phyloP scores from a whole-genome alignment of 2,113 vertebrate genomes.

The Malaclemys terrapin region DNA sequence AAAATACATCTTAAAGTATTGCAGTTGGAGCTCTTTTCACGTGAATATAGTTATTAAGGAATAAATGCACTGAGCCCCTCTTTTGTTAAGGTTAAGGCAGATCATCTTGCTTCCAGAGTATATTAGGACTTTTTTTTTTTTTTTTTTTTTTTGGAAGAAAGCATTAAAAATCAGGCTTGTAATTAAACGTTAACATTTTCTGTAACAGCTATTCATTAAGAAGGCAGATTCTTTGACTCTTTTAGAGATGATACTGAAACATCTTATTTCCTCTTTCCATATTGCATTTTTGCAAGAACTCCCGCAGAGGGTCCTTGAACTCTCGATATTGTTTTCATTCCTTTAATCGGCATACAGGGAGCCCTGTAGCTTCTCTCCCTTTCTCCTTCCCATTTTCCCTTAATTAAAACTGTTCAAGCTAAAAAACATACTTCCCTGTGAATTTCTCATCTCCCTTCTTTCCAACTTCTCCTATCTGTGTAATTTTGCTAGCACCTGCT shows the following conservation, averaged over 20 bases:
- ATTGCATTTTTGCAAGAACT: background rate
- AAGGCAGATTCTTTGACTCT: background rate
- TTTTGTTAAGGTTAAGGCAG: background rate
- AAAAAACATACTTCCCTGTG: background rate
- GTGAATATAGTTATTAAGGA: background rate
- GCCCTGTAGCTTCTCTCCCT: slow-evolving; percentile 15
- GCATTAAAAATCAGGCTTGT: background rate
- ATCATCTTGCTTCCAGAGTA: background rate
- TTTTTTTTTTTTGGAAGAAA: background rate
- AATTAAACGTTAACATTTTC: background rate
- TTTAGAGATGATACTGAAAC: background rate
- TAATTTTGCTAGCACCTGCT: background rate
- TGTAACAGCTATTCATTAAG: background rate
- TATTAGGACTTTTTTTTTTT: background rate
- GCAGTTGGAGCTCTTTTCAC: background rate
- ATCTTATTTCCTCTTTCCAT: background rate
- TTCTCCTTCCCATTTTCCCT: background rate
- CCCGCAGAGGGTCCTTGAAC: accelerated
- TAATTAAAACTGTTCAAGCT: slow-evolving; percentile 18
- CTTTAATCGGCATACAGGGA: background rate
- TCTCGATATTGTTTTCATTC: background rate
- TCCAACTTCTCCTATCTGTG: background rate
- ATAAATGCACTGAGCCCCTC: background rate
- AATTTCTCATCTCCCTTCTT: background rate
- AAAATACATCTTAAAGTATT: accelerated